Base-by-base conservation (phyloP, 2,113 vertebrate genomes). In the Numenius arquata region DNA sequence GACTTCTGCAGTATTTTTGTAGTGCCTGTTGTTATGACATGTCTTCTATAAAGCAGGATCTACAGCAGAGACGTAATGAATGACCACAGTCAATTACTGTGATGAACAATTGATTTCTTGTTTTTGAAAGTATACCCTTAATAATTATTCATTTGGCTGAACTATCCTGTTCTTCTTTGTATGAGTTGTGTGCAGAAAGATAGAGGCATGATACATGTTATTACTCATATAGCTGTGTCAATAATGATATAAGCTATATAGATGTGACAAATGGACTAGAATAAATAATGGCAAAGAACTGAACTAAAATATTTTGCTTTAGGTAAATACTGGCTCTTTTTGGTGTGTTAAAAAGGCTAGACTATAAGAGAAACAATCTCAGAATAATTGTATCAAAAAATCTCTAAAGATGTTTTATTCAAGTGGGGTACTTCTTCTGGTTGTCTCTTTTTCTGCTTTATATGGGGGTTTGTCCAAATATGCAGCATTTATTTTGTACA, bases 131-230 rank as follows among this genome's bases (percentile, higher is more conserved):
- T 81, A 68, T 22, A 65, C 34, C 56, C 80, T 90, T 90, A 89
- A 86, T 86, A 94, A 95, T 92, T 88, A 95, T 32, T 90, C 43
- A 89, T 92, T 88, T 89, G 85, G 62, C 53, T 89, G 86, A 95
- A 63, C 30, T 78, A 21, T 70, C 32, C 47, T 74, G 8, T 88
- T 90, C 83, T 78, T 89, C 65, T 88, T 61, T 47, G 10, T 78
- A 30, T 48, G 73, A 82, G 11, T 56, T 90, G 61, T 85, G 38
- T 90, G 29, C 52, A 47, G 83, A 93, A 65, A 65, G 63, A 81
- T 45, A 73, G 86, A 81, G 73, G 17, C 48, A 45, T 90, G 88
- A 88, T 95, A 90, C 77, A 23, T 81, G 66, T 85, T 92, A 92
- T 93, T 96, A 94, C 81, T 95, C 77, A 75, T 79, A 48, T 75